A percentile compares a stretch with the other conserved stretches of the same genome.
Evolutionary conservation across 1,140 invertebrate genomes (phyloP).

Genomic region (Lepidotrigona ventralis): DNA sequence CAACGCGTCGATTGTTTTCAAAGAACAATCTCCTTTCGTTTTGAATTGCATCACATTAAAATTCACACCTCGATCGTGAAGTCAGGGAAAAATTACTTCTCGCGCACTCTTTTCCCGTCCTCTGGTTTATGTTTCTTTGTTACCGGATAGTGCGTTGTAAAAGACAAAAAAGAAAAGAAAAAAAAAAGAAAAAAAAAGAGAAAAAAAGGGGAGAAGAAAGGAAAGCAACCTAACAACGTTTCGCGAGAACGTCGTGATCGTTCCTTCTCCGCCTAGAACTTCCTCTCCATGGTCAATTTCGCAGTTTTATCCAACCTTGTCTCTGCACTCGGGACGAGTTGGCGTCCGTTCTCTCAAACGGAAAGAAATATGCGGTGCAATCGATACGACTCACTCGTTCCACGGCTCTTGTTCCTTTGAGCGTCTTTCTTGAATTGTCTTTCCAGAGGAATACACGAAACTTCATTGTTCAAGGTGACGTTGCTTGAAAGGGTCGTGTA

Average conservation of each 20-base stretch:
- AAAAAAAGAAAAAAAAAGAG: constrained; percentile 7
- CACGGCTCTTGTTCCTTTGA: neutral
- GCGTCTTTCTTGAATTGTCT: too few species aligned
- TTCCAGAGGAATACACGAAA: neutral
- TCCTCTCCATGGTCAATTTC: neutral
- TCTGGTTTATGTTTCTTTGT: neutral
- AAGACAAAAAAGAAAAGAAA: constrained; percentile 8
- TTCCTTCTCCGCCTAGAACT: neutral
- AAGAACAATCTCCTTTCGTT: neutral
- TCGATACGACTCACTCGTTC: neutral
- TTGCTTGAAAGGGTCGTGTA: neutral
- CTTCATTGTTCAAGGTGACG: neutral
- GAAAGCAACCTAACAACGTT: constrained; percentile 23
- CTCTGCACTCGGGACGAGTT: neutral
- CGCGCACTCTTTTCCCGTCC: neutral
- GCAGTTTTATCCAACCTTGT: constrained; percentile 26
- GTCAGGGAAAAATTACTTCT: too few species aligned
- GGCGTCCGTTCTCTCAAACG: constrained; percentile 3
- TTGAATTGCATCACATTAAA: neutral
- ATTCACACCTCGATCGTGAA: neutral
- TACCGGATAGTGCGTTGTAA: neutral
- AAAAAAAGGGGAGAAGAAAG: neutral
- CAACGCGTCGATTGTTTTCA: neutral
- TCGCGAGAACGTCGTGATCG: constrained; percentile 8
- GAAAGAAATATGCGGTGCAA: constrained; percentile 7